Conservation (phyloP, 1,140 invertebrate species). For the Ctenoplectra terminalis region DNA sequence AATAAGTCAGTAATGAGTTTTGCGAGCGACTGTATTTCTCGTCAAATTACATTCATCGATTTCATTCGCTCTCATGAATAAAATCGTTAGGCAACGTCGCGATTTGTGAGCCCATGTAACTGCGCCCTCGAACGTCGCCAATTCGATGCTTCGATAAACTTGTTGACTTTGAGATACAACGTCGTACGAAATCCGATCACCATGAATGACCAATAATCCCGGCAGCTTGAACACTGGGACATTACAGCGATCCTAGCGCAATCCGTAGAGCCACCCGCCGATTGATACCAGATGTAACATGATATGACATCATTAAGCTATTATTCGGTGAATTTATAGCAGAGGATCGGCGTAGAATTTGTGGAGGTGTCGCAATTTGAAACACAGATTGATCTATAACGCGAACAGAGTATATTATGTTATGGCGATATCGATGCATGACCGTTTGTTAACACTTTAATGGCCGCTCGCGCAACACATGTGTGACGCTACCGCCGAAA, state of each 20-base stretch:
- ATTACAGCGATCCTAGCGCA: conserved; percentile 11
- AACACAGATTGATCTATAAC: conserved; percentile 7
- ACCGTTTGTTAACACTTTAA: not conserved
- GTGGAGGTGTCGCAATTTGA: not conserved
- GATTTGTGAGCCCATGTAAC: not conserved
- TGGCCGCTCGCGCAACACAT: too few species aligned
- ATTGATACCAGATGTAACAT: conserved; percentile 44
- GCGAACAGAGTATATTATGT: not conserved
- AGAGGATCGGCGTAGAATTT: not conserved
- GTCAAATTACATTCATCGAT: not conserved
- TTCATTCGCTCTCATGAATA: not conserved
- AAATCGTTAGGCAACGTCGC: not conserved
- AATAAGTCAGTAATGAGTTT: too few species aligned
- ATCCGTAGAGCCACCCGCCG: not conserved
- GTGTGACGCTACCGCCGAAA: too few species aligned
- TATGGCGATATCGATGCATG: not conserved
- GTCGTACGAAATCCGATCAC: conserved; percentile 49
- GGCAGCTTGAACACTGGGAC: conserved; percentile 18
- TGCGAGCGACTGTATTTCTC: not conserved
- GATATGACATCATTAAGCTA: conserved; percentile 45
- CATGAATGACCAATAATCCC: conserved; percentile 46
- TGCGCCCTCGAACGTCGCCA: conserved; percentile 23
- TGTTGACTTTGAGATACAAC: conserved; percentile 41
- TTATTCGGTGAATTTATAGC: conserved; percentile 45
- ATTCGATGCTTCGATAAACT: conserved; percentile 46